Evolutionary conservation across 2,888 invertebrate genomes (phyloP), one percentile per base, ranked within the genome.

Genomic region (Anorthoa munda): DNA sequence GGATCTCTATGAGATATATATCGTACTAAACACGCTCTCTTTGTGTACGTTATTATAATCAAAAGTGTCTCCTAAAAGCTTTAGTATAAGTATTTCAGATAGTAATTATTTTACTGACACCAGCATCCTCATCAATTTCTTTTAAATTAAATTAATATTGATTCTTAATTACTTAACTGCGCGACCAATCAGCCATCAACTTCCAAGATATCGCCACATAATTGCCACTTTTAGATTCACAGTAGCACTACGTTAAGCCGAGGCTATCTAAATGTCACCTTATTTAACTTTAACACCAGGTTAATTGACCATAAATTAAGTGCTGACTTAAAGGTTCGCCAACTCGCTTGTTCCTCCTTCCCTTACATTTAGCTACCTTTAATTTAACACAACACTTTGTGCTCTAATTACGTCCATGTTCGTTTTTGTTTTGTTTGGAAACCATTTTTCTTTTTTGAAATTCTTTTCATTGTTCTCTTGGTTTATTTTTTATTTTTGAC

Each of bases 221-320:
- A 82, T 80, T 79, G 76, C 72, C 23, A 76, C 86, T 87, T 86
- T 86, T 81, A 85, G 81, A 85, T 84, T 82, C 82, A 82, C 84
- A 83, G 87, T 81, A 82, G 82, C 86, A 86, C 81, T 87, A 88
- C 79, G 86, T 89, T 88, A 88, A 88, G 87, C 87, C 82, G 84
- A 79, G 87, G 88, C 91, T 91, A 90, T 92, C 91, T 91, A 90
- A 92, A 92, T 93, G 94, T 93, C 93, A 92, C 93, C 92, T 93
- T 94, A 94, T 93, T 94, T 93, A 92, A 93, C 93, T 93, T 90
- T 94, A 94, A 95, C 94, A 95, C 92, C 90, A 90, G 91, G 94
- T 94, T 95, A 95, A 95, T 95, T 95, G 95, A 94, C 93, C 90
- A 95, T 95, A 95, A 96, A 95, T 95, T 95, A 94, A 93, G 92